phyloP scores from a whole-genome alignment of 2,888 invertebrate genomes.

The Drosophila pseudotalamancana region DNA sequence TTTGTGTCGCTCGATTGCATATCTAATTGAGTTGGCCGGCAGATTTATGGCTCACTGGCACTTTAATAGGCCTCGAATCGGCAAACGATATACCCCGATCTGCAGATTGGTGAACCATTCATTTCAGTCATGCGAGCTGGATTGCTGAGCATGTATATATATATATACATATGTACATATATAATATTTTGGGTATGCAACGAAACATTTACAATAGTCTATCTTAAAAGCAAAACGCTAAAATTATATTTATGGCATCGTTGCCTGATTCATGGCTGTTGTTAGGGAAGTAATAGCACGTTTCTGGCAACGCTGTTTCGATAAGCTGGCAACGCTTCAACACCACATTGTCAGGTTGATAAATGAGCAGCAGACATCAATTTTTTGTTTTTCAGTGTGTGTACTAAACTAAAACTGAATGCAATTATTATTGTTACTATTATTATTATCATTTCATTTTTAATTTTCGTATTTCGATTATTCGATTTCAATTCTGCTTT shows the following conservation, averaged over 20 bases:
- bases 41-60: slow-evolving; percentile 48
- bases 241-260: neutral
- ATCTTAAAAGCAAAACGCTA: neutral
- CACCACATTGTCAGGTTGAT: too few species aligned
- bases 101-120: slow-evolving; percentile 28
- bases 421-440: too few species aligned
- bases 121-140: slow-evolving; percentile 12
- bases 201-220: neutral
- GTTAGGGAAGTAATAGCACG: neutral
- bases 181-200: neutral
- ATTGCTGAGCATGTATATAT: neutral
- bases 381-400: too few species aligned
- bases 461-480: too few species aligned
- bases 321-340: neutral
- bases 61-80: slow-evolving; percentile 37
- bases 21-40: slow-evolving; percentile 54
- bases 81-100: slow-evolving; percentile 19
- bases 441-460: too few species aligned
- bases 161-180: too few species aligned
- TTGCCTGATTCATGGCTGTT: neutral
- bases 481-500: too few species aligned
- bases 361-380: too few species aligned
- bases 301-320: neutral
- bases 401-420: too few species aligned
- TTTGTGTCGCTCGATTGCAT: slow-evolving; percentile 52